A percentile compares a stretch with the other conserved stretches of the same genome.
phyloP scores from a whole-genome alignment of 2,113 vertebrate species.

The Oncorhynchus keta region DNA sequence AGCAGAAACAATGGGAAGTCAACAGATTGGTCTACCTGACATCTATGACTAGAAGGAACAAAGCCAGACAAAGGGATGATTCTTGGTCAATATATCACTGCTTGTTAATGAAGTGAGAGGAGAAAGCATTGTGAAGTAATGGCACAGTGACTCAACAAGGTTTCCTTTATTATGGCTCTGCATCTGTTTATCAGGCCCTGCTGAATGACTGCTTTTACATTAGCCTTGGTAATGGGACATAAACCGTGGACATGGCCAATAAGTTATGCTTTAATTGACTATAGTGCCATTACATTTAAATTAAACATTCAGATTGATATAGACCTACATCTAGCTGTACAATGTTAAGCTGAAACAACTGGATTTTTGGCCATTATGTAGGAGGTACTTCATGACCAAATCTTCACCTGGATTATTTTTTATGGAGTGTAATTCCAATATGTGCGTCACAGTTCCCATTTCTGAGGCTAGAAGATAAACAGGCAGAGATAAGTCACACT shows the following conservation, averaged over 20 bases:
- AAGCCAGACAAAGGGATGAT: neutral
- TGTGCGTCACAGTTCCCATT: slow-evolving; percentile 13
- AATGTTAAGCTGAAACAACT: no score
- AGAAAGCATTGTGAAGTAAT: slow-evolving; percentile 39
- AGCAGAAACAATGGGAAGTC: no score
- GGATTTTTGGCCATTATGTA: no score
- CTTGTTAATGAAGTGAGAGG: slow-evolving; percentile 56
- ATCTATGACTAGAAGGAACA: neutral
- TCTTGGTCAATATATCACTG: neutral
- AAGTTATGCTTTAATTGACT: slow-evolving; percentile 34
- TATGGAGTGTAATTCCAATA: neutral
- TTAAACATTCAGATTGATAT: no score
- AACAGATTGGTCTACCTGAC: no score
- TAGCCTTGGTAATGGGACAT: slow-evolving; percentile 21
- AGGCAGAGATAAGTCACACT: slow-evolving; percentile 23
- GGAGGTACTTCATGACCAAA: no score
- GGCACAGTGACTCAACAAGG: slow-evolving; percentile 39
- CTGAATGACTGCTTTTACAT: slow-evolving; percentile 18
- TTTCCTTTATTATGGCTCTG: slow-evolving; percentile 44
- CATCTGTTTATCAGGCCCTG: slow-evolving; percentile 32
- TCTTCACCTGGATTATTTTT: no score
- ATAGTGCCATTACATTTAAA: neutral
- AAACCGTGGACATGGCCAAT: slow-evolving; percentile 39
- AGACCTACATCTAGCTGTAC: no score
- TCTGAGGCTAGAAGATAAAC: slow-evolving; percentile 39